Evolutionary conservation across 2,113 vertebrate species (phyloP), one percentile per base, ranked within the genome.

Genomic region (Gallinago paraguaiae): DNA sequence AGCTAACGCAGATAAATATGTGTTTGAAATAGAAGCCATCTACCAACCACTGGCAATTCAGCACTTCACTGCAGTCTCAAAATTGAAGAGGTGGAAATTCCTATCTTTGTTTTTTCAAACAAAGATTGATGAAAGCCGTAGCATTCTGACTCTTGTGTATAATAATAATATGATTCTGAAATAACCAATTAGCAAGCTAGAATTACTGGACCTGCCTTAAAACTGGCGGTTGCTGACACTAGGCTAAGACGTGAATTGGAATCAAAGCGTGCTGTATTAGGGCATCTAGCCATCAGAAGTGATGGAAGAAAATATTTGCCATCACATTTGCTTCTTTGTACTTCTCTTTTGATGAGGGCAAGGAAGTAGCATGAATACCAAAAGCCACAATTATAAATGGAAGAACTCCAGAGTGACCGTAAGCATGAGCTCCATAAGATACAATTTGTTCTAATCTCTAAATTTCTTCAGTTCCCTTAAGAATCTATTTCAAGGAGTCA

Each of bases 21-120:
- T 93, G 92, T 94, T 96, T 96, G 95, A 96, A 95, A 92, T 43
- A 74, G 86, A 92, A 89, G 74, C 96, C 77, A 61, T 96, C 94
- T 93, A 89, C 88, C 92, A 95, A 96, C 94, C 86, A 87, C 88
- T 92, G 92, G 82, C 92, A 95, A 83, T 86, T 86, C 77, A 13
- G 74, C 94, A 39, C 77, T 82, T 92, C 1, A 7, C 86, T 54
- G 69, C 83, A 43, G 92, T 87, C 61, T 51, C 83, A 45, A 46
- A 94, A 94, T 87, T 93, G 88, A 77, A 95, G 88, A 93, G 93
- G 80, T 89, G 12, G 77, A 77, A 93, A 95, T 88, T 72, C 48
- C 9, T 76, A 82, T 89, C 61, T 89, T 94, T 75, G 63, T 0
- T 54, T 90, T 86, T 91, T 89, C 72, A 89, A 95, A 93, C 83